Percentiles rank a stretch among this genome's conserved stretches.
phyloP scores from a whole-genome alignment of 2,888 invertebrate species.

The Idaea aversata region DNA sequence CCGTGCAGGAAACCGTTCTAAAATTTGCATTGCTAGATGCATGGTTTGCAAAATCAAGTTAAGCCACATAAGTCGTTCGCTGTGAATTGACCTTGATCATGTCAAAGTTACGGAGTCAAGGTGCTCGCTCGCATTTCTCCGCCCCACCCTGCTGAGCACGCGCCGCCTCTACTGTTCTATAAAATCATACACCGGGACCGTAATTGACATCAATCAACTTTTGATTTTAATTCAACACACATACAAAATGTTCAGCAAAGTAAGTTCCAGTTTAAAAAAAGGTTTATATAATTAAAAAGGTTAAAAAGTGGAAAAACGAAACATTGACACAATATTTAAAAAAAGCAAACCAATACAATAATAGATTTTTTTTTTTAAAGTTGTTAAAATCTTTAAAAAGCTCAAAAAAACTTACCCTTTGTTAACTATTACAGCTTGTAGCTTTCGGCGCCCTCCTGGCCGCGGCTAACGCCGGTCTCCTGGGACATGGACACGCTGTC shows the following conservation, averaged over 20 bases:
- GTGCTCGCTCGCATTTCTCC: conserved; percentile 32
- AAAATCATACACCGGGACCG: conserved; percentile 36
- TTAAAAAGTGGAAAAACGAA: not conserved
- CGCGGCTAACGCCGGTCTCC: conserved; percentile 71
- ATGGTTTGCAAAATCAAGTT: conserved; percentile 21
- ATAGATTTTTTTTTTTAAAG: too few relatives aligned
- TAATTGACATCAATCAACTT: conserved; percentile 47
- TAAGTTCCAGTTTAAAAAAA: conserved; percentile 30
- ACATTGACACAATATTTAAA: not conserved
- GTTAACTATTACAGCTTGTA: conserved; percentile 52
- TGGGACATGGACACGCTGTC: conserved; percentile 52
- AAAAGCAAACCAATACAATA: too few relatives aligned
- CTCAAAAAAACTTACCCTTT: not conserved
- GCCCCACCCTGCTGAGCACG: conserved; percentile 28
- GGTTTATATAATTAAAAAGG: not conserved
- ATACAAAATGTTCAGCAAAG: conserved; percentile 63
- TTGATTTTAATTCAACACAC: conserved; percentile 42
- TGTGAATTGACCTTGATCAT: conserved; percentile 26
- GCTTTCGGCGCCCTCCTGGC: conserved; percentile 62
- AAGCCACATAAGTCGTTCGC: conserved; percentile 7
- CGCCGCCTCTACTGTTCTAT: conserved; percentile 28
- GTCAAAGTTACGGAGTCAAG: conserved; percentile 41
- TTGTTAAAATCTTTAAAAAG: too few relatives aligned
- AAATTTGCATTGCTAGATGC: conserved; percentile 8
- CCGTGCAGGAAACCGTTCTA: too few relatives aligned